Evolutionary conservation across 2,113 vertebrate species (phyloP).

Genomic region (Cettia cetti): DNA sequence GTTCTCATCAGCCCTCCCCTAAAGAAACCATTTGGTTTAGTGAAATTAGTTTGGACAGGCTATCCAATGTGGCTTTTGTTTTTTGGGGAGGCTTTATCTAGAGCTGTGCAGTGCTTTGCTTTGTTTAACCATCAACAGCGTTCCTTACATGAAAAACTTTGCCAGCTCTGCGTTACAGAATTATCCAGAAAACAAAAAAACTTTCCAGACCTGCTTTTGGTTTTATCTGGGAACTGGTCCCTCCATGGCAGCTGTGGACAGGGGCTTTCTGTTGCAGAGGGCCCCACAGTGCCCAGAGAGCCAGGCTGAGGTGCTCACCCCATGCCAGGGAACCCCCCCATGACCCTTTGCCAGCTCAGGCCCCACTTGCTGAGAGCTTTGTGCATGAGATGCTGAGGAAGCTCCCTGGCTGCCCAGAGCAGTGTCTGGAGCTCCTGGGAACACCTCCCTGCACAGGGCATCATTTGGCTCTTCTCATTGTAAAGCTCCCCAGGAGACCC

Average conservation of each 20-base stretch:
- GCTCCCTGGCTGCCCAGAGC: background rate
- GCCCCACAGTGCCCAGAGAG: background rate
- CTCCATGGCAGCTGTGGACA: background rate
- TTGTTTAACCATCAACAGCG: background rate
- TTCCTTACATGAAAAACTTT: background rate
- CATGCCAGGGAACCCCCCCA: fast-evolving
- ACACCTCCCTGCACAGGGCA: fast-evolving
- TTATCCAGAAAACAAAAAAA: background rate
- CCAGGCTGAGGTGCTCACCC: background rate
- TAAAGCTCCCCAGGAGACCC: background rate
- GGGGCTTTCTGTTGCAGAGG: background rate
- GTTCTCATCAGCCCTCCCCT: slow-evolving; percentile 68
- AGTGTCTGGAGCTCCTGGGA: fast-evolving
- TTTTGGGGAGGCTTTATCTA: background rate
- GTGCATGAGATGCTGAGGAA: background rate
- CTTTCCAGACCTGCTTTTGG: background rate
- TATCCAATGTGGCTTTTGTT: slow-evolving; percentile 2
- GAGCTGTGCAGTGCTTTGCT: background rate
- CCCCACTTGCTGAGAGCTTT: background rate
- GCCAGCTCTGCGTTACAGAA: background rate
- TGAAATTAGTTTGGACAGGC: slow-evolving; percentile 47
- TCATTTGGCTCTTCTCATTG: fast-evolving
- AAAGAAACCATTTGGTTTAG: slow-evolving; percentile 47
- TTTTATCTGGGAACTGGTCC: background rate
- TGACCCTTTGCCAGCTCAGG: background rate